Conservation (phyloP, 2,113 vertebrate genomes). For the Bubo bubo region DNA sequence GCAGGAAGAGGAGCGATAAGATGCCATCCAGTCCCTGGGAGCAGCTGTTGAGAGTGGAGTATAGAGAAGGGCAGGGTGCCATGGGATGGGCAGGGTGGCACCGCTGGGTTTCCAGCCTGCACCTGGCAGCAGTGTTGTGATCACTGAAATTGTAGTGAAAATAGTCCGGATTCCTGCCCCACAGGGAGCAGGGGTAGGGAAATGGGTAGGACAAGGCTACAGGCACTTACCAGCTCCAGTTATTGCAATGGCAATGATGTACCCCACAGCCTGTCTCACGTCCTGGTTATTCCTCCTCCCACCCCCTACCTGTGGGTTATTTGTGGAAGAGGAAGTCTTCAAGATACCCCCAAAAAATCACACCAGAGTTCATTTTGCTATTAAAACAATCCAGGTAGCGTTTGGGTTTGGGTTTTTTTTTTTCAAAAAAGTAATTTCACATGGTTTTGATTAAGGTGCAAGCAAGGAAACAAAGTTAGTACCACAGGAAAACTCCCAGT, state of each 20-base stretch:
- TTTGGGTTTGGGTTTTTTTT: background rate
- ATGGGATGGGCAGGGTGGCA: background rate
- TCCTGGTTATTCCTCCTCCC: background rate
- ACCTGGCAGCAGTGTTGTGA: background rate
- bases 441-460: background rate
- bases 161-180: background rate
- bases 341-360: background rate
- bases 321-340: background rate
- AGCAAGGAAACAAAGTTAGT: background rate
- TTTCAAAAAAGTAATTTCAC: background rate
- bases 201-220: background rate
- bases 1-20: background rate
- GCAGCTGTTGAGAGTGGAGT: background rate
- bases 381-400: background rate
- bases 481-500: background rate
- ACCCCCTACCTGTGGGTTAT: background rate
- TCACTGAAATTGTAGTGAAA: background rate
- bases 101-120: background rate
- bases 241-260: rapidly evolving
- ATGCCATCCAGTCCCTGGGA: background rate
- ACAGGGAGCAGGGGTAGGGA: background rate
- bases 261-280: background rate
- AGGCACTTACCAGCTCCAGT: background rate
- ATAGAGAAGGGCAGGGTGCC: background rate
- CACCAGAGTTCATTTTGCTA: rapidly evolving